These are phyloP conservation scores for Prunella himalayana DNA, from an alignment of 2,113 vertebrate species.

Conservation along the genomic window DNA sequence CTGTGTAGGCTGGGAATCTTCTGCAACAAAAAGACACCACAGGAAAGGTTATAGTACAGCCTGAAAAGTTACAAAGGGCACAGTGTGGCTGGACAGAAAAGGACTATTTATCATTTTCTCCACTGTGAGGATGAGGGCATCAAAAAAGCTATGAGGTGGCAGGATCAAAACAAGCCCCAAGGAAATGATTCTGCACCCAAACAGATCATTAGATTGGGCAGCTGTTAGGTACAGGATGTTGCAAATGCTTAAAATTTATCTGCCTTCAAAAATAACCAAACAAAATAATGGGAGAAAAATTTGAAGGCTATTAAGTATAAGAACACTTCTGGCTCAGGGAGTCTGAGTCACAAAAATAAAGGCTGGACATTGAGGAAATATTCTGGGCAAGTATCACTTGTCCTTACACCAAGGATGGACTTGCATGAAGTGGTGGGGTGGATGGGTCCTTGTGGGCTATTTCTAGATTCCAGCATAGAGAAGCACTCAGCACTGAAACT, in stretches of 20 bases:
- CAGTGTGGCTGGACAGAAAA: neutral
- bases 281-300: neutral
- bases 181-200: neutral
- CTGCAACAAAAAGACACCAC: neutral
- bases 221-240: slow-evolving; percentile 15
- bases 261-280: neutral
- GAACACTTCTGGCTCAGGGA: neutral
- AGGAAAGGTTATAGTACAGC: neutral
- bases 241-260: neutral
- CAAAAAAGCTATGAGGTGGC: neutral
- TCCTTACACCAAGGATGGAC: neutral
- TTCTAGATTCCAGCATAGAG: neutral
- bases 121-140: neutral
- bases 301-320: neutral
- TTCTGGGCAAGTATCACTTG: neutral
- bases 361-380: neutral
- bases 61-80: neutral
- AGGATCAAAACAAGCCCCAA: neutral
- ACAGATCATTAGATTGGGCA: neutral
- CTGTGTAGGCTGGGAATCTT: neutral
- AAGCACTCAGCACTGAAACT: neutral
- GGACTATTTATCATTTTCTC: neutral
- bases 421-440: accelerated
- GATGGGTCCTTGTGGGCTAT: neutral
- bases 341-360: neutral